Base-by-base conservation (phyloP, 1,140 invertebrate genomes). In the Marisa cornuarietis region DNA sequence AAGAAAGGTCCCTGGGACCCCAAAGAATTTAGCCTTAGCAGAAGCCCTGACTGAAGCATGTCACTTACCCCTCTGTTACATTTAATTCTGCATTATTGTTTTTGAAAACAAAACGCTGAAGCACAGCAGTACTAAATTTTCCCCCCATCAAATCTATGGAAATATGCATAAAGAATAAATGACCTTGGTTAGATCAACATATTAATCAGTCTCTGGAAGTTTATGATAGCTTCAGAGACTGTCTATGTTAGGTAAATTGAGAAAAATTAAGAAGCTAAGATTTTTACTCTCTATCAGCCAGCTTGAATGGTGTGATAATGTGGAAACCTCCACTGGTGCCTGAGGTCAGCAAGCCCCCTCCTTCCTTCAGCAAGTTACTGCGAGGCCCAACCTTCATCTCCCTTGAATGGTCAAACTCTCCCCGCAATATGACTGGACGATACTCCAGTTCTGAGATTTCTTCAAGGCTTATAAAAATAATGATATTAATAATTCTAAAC, bases 371-470 rank as follows among this genome's bases (percentile, higher is more conserved):
- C 24, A 80, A 51, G 87, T 91, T 90, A 82, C 94, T 93, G 81
- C 96, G 92, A n/a, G 96, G 96, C 2, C 95, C 95, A 83, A 98
- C 93, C 26, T 94, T 91, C 82, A 98, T 91, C 91, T 98, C 96
- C 65, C 84, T 83, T 14, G 86, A 83, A 81, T 93, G 90, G 51
- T 93, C 88, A 87, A 93, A 93, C 58, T 80, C 84, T 22, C 97
- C 97, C 78, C 88, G 91, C 0, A 97, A 93, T 88, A 92, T 94
- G 0, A 98, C 94, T 78, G 94, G 93, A 62, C 92, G 91, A 90
- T 96, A 99, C 90, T 98, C 96, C 79, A 86, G 65, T 9, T 84
- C 63, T 22, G 65, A 63, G n/a, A 86, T 80, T 75, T 95, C 92
- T 11, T 92, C 87, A 62, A 95, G 87, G 85, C 94, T 95, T 82